phyloP scores from a whole-genome alignment of 2,888 invertebrate genomes.

The Electrophaes corylata region DNA sequence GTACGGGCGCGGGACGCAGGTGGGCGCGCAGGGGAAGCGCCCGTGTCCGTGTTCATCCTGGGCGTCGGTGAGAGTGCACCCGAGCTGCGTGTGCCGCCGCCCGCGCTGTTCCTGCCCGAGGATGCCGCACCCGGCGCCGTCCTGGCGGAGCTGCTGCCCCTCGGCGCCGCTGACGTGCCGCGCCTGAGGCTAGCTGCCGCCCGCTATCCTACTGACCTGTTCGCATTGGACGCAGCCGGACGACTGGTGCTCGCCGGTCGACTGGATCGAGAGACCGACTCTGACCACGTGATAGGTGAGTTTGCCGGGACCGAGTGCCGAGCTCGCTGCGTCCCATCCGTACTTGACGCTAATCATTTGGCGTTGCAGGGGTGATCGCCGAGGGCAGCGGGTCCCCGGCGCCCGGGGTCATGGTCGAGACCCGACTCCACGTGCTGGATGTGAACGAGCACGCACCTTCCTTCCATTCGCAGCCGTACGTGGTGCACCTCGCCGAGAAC shows the following conservation, averaged over 20 bases:
- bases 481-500: slow-evolving; percentile 92
- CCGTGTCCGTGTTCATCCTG: slow-evolving; percentile 92
- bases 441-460: slow-evolving; percentile 95
- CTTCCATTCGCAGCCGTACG: slow-evolving; percentile 93
- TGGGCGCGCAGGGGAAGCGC: slow-evolving; percentile 91
- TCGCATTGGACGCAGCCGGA: slow-evolving; percentile 89
- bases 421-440: slow-evolving; percentile 92
- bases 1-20: slow-evolving; percentile 94
- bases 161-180: slow-evolving; percentile 38
- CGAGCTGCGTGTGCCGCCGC: slow-evolving; percentile 88
- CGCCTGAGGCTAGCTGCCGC: slow-evolving; percentile 53
- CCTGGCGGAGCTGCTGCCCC: slow-evolving; percentile 56
- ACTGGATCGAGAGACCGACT: slow-evolving; percentile 89
- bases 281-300: slow-evolving; percentile 88
- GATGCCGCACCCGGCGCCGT: slow-evolving; percentile 81
- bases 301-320: no score
- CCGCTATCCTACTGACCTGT: slow-evolving; percentile 85
- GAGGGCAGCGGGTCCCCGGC: slow-evolving; percentile 70
- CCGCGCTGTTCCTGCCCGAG: slow-evolving; percentile 92
- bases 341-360: no score
- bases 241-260: slow-evolving; percentile 89
- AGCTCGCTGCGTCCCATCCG: no score
- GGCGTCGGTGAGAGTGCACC: slow-evolving; percentile 88
- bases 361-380: slow-evolving; percentile 61
- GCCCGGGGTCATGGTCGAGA: slow-evolving; percentile 88